Percentiles rank a stretch among this genome's conserved stretches.
Evolutionary conservation across 2,888 invertebrate species (phyloP).

Genomic region (Digitonthophagus gazella): DNA sequence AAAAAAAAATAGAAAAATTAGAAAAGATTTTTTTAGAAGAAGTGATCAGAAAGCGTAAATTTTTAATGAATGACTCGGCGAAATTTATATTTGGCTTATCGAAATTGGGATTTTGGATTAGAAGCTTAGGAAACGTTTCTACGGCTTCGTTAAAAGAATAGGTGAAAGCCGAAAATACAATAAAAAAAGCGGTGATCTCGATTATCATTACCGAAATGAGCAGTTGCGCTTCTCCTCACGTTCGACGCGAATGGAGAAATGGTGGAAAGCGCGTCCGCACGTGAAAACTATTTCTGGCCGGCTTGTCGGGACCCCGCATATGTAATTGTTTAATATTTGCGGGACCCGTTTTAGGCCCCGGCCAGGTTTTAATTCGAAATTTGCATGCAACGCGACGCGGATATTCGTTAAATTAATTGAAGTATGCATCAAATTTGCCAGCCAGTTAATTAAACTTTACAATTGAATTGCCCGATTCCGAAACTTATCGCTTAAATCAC

Average conservation of each 20-base stretch:
- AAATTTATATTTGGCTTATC: background rate
- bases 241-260: background rate
- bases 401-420: slow-evolving; percentile 31
- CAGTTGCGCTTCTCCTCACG: background rate
- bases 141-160: background rate
- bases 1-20: too few relatives aligned
- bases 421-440: slow-evolving; percentile 24
- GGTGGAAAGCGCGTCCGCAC: background rate
- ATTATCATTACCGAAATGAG: background rate
- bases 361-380: background rate
- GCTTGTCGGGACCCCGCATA: too few relatives aligned
- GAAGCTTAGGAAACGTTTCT: background rate
- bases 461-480: slow-evolving; percentile 18
- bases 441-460: slow-evolving; percentile 18
- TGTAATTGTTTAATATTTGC: background rate
- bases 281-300: background rate
- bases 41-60: background rate
- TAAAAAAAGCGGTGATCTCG: too few relatives aligned
- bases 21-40: background rate
- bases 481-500: background rate
- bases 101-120: background rate
- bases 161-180: background rate
- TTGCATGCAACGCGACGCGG: slow-evolving; percentile 45
- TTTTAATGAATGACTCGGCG: background rate
- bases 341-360: background rate